Evolutionary conservation across 2,113 vertebrate genomes (phyloP), one percentile per base, ranked within the genome.

Genomic region (Gobius niger): DNA sequence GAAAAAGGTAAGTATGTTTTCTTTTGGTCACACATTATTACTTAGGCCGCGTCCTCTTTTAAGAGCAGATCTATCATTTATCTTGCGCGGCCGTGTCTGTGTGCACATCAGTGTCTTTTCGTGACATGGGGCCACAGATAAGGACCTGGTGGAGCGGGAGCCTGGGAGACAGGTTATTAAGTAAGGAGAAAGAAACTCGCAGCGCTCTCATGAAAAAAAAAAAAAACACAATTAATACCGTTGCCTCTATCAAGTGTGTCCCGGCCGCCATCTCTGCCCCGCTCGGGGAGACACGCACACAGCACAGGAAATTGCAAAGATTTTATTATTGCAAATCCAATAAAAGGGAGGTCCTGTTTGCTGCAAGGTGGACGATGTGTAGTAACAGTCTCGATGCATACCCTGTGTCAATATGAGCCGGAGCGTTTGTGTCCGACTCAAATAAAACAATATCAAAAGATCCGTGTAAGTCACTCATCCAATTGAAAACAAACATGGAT

Each of bases 261-360:
- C 76, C 68, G 13, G 76, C 75, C 75, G 44, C 78, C 76, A 84
- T 84, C 84, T 86, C 77, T 75, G 78, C 83, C 77, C 83, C 72
- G 66, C 82, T 76, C 65, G 7, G 44, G 11, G 63, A 75, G 70
- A 73, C 80, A 63, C 78, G 73, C 74, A 85, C 76, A 71, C 73
- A 84, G 84, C 76, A 91, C 92, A 92, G 92, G 92, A 93, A 92
- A 93, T 93, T 93, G 85, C 90, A 91, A 90, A 90, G 86, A 90
- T 89, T 87, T 89, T 93, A 92, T 93, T 93, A 92, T 90, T 91
- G 87, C 81, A 86, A 86, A 89, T 92, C 89, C 88, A 92, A 93
- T 91, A 87, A 90, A 77, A 80, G 63, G 78, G 85, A 70, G 70
- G 64, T 72, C 65, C 53, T 79, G 78, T 88, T 85, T 75, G 78